A percentile compares a stretch with the other conserved stretches of the same genome.
phyloP scores from a whole-genome alignment of 2,888 invertebrate species.

The Habroteleia sp. region DNA sequence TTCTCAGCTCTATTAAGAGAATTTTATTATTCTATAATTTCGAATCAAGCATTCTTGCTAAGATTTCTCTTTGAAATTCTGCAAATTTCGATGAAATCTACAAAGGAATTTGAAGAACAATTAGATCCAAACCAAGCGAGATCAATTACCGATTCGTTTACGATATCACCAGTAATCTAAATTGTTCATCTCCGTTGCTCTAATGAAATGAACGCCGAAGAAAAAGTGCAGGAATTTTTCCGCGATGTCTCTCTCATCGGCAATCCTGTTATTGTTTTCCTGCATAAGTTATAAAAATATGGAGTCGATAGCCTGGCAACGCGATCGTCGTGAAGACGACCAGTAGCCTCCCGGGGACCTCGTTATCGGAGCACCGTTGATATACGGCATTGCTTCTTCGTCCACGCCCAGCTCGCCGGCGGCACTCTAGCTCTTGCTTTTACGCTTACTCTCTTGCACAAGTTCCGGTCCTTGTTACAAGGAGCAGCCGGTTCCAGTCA shows the following conservation, averaged over 20 bases:
- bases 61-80: no score
- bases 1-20: no score
- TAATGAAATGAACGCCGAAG: slow-evolving; percentile 37
- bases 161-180: slow-evolving; percentile 52
- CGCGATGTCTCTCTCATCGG: slow-evolving; percentile 11
- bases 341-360: slow-evolving; percentile 78
- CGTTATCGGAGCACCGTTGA: slow-evolving; percentile 80
- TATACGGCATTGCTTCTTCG: slow-evolving; percentile 75
- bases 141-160: slow-evolving; percentile 44
- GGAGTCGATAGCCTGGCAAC: slow-evolving; percentile 57
- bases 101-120: slow-evolving; percentile 4
- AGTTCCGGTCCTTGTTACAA: slow-evolving; percentile 72
- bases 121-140: slow-evolving; percentile 29
- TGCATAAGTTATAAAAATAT: slow-evolving; percentile 63
- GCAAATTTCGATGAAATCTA: background rate
- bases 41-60: no score
- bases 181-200: slow-evolving; percentile 20
- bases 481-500: slow-evolving; percentile 66
- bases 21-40: no score
- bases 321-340: slow-evolving; percentile 67
- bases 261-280: slow-evolving; percentile 61
- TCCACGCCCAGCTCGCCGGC: slow-evolving; percentile 68
- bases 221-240: slow-evolving; percentile 37
- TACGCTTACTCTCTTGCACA: slow-evolving; percentile 60
- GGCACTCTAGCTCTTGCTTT: slow-evolving; percentile 63